These are phyloP conservation scores for Gambusia holbrooki DNA, from an alignment of 2,113 vertebrate genomes.

Conservation along the genomic window DNA sequence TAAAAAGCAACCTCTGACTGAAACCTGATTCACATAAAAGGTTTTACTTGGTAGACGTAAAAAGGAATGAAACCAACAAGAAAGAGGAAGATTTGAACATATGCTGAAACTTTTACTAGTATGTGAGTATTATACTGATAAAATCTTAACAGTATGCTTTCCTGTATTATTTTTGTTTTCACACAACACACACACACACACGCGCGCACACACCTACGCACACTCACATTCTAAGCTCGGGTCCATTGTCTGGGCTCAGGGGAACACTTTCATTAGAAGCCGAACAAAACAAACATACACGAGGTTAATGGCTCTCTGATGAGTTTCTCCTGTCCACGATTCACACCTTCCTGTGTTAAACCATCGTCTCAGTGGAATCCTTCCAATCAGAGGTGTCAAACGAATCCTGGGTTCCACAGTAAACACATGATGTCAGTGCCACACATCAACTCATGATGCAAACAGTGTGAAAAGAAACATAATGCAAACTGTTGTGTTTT, in stretches of 20 bases:
- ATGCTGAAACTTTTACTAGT: neutral
- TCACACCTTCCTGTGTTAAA: constrained; percentile 32
- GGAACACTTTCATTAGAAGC: neutral
- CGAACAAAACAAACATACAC: constrained; percentile 19
- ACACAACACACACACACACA: neutral
- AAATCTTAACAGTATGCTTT: neutral
- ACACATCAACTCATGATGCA: neutral
- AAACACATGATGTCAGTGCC: neutral
- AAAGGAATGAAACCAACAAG: neutral
- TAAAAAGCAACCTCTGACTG: neutral
- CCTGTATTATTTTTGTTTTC: neutral
- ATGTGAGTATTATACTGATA: neutral
- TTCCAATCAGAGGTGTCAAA: constrained; percentile 48
- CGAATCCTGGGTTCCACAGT: neutral
- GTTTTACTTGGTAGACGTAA: neutral
- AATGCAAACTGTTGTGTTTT: constrained; percentile 21
- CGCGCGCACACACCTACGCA: no score
- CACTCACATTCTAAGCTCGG: neutral
- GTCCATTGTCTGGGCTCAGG: neutral
- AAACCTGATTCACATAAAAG: neutral
- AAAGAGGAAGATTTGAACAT: neutral
- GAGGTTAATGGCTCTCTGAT: constrained; percentile 6
- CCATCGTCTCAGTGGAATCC: constrained; percentile 6
- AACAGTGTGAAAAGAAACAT: neutral
- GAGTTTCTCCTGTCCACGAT: constrained; percentile 15